phyloP scores from a whole-genome alignment of 2,888 invertebrate genomes.

The Rhaphigaster nebulosa region DNA sequence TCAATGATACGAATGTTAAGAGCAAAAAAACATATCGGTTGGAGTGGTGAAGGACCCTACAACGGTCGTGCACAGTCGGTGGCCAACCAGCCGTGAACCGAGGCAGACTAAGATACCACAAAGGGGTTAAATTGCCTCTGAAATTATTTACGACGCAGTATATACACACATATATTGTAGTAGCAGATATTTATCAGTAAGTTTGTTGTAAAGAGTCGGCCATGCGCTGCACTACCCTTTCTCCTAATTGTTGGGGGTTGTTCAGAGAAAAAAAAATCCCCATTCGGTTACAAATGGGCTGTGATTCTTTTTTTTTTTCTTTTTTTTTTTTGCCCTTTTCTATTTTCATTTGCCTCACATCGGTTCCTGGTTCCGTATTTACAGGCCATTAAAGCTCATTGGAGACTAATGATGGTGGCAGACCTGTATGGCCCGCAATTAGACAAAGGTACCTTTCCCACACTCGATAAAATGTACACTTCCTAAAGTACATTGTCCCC shows the following conservation, averaged over 20 bases:
- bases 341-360: constrained; percentile 32
- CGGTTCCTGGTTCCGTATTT: constrained; percentile 57
- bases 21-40: neutral
- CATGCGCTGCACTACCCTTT: constrained; percentile 23
- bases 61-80: constrained; percentile 44
- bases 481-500: constrained; percentile 17
- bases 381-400: constrained; percentile 56
- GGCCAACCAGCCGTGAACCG: constrained; percentile 32
- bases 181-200: constrained; percentile 17
- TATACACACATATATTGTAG: constrained; percentile 34
- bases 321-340: constrained; percentile 35
- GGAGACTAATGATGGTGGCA: constrained; percentile 41
- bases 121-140: constrained; percentile 56
- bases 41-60: neutral
- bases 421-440: constrained; percentile 27
- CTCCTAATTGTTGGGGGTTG: constrained; percentile 39
- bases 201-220: constrained; percentile 17
- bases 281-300: constrained; percentile 31
- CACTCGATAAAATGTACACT: constrained; percentile 38
- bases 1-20: neutral
- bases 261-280: neutral
- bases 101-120: neutral
- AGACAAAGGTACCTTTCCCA: constrained; percentile 38
- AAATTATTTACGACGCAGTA: constrained; percentile 53
- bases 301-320: constrained; percentile 24